A percentile compares a stretch with the other conserved stretches of the same genome.
phyloP scores from a whole-genome alignment of 2,797 vertebrate species.

The Lagodon rhomboides region DNA sequence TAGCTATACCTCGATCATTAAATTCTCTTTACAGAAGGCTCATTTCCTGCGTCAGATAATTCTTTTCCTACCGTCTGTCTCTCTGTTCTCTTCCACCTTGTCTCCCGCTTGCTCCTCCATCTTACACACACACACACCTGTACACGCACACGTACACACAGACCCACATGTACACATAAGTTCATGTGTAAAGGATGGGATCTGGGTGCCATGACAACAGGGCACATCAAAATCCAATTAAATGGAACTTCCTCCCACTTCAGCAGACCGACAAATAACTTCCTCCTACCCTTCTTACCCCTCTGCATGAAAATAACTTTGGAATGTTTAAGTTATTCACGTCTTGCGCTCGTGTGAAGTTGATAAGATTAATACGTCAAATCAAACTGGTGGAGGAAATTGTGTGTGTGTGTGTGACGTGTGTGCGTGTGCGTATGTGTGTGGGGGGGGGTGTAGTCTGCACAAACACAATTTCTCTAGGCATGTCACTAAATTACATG shows the following conservation, averaged over 20 bases:
- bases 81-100: constrained; percentile 20
- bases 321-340: constrained; percentile 76
- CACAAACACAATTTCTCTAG: constrained; percentile 46
- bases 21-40: constrained; percentile 64
- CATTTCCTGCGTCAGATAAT: constrained; percentile 69
- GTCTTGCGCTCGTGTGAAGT: constrained; percentile 62
- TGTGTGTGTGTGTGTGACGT: no score
- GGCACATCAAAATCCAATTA: constrained; percentile 87
- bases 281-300: constrained; percentile 65
- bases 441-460: constrained; percentile 23
- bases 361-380: constrained; percentile 74
- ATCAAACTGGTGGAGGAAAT: constrained; percentile 59
- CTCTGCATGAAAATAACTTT: constrained; percentile 76
- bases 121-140: background rate
- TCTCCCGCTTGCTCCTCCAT: constrained; percentile 28
- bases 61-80: constrained; percentile 45
- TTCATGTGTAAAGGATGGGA: constrained; percentile 78
- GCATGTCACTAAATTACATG: constrained; percentile 10
- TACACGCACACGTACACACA: constrained; percentile 18
- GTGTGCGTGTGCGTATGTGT: no score
- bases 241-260: constrained; percentile 85
- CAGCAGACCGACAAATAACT: constrained; percentile 82
- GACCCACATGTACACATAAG: constrained; percentile 36
- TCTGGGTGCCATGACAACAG: constrained; percentile 87
- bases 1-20: constrained; percentile 53